Percentiles rank a stretch among this genome's conserved stretches.
Evolutionary conservation across 2,113 vertebrate species (phyloP).

Genomic region (Indicator maculatus): DNA sequence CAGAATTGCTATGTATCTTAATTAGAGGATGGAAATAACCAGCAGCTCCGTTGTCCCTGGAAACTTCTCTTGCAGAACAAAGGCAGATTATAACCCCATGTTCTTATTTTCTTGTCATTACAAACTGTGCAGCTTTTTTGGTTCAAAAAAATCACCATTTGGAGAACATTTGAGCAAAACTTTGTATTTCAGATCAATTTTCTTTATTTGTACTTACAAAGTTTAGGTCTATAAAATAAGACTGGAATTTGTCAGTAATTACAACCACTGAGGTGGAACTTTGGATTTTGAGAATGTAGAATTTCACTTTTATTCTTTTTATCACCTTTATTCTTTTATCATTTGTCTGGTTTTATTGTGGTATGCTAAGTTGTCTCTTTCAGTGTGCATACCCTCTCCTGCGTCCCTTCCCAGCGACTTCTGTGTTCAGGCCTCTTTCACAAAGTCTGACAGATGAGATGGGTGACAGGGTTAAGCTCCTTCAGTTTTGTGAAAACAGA

Average conservation of each 20-base stretch:
- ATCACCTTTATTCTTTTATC: not conserved
- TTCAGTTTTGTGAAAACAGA: not conserved
- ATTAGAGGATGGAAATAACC: conserved; percentile 27
- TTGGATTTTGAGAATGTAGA: not conserved
- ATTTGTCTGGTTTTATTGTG: not conserved
- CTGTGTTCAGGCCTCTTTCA: not conserved
- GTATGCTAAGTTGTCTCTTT: not conserved
- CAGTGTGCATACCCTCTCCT: not conserved
- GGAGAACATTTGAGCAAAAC: not conserved
- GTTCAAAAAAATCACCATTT: not conserved
- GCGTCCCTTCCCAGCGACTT: not conserved
- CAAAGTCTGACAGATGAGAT: not conserved
- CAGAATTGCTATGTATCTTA: conserved; percentile 23
- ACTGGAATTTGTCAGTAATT: not conserved
- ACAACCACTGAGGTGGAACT: not conserved
- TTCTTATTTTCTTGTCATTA: conserved; percentile 26
- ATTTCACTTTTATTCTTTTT: not conserved
- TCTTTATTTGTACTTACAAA: not conserved
- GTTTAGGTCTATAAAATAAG: not conserved
- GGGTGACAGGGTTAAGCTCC: not conserved
- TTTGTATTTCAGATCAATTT: not conserved
- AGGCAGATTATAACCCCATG: conserved; percentile 5
- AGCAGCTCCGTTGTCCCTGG: not conserved
- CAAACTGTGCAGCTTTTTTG: not conserved
- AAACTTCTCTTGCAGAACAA: conserved; percentile 12